A percentile compares a stretch with the other conserved stretches of the same genome.
Evolutionary conservation across 2,113 vertebrate species (phyloP).

Genomic region (Prochilodus magdalenae): DNA sequence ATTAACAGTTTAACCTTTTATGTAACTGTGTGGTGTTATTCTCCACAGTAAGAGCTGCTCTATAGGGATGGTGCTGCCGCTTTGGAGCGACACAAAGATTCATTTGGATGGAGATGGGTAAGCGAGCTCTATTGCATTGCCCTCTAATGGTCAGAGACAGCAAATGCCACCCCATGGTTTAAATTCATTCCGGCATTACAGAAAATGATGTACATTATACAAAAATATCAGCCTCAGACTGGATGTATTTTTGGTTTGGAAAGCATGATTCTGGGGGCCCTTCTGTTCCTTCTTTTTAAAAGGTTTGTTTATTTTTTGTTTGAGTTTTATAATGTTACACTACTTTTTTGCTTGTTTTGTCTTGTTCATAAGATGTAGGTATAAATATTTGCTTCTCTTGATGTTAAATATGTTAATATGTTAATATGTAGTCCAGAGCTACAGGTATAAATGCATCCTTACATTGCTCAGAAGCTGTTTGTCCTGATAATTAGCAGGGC

Average conservation of each 20-base stretch:
- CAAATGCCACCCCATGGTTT: not conserved
- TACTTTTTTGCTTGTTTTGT: too few species aligned
- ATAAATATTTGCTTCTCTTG: too few species aligned
- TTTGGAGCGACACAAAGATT: slow-evolving; percentile 97
- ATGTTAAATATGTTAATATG: too few species aligned
- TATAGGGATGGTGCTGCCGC: slow-evolving; percentile 94
- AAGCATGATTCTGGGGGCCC: too few species aligned
- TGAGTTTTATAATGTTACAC: too few species aligned
- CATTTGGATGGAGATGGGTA: slow-evolving; percentile 97
- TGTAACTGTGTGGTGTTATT: not conserved
- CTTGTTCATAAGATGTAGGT: too few species aligned
- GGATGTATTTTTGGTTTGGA: too few species aligned
- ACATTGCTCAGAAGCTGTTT: not conserved
- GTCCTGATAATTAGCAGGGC: not conserved
- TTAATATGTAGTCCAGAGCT: too few species aligned
- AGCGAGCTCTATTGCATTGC: slow-evolving; percentile 61
- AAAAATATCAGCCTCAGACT: too few species aligned
- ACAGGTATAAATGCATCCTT: not conserved
- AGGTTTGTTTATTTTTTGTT: too few species aligned
- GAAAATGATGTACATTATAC: too few species aligned
- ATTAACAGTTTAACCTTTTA: not conserved
- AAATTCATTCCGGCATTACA: not conserved
- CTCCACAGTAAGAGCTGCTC: slow-evolving; percentile 86
- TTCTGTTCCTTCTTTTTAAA: too few species aligned
- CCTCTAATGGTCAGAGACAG: slow-evolving; percentile 7